Evolutionary conservation across 2,888 invertebrate genomes (phyloP).

Genomic region (Acrobasis consociella): DNA sequence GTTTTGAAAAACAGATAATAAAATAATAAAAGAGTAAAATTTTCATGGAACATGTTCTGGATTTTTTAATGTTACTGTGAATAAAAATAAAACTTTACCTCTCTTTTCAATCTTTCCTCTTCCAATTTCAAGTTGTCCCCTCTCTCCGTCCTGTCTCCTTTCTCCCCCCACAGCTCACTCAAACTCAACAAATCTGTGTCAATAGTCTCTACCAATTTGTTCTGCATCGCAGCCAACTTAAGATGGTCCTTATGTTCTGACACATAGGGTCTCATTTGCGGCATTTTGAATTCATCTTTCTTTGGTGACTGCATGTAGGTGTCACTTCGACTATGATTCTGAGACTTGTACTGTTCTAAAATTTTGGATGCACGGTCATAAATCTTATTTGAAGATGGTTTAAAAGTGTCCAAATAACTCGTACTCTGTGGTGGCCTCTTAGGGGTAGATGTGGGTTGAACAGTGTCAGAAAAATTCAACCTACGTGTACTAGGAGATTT

Average conservation of each 20-base stretch:
- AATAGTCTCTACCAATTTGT: conserved; percentile 62
- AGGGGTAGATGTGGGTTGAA: conserved; percentile 73
- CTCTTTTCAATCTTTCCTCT: conserved; percentile 89
- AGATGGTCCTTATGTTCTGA: conserved; percentile 51
- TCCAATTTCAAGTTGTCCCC: conserved; percentile 82
- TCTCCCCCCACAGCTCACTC: conserved; percentile 85
- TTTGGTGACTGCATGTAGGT: conserved; percentile 50
- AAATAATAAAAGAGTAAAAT: no score
- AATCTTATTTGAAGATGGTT: conserved; percentile 71
- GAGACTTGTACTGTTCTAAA: conserved; percentile 69
- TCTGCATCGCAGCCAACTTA: conserved; percentile 46
- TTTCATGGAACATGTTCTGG: no score
- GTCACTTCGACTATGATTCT: conserved; percentile 54
- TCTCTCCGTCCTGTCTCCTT: conserved; percentile 53
- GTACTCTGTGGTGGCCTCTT: conserved; percentile 47
- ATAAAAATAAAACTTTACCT: conserved; percentile 74
- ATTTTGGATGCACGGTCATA: conserved; percentile 72
- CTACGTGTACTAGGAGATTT: conserved; percentile 62
- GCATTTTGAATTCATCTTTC: conserved; percentile 69
- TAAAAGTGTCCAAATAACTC: conserved; percentile 54
- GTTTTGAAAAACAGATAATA: no score
- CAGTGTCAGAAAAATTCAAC: conserved; percentile 61
- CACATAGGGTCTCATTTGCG: conserved; percentile 66
- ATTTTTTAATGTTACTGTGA: no score
- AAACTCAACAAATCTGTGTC: conserved; percentile 80